Percentiles rank a stretch among this genome's conserved stretches.
These are phyloP conservation scores for Palythoa caribaeorum DNA, from an alignment of 92 coral and sea anemone genomes.

Conservation along the genomic window DNA sequence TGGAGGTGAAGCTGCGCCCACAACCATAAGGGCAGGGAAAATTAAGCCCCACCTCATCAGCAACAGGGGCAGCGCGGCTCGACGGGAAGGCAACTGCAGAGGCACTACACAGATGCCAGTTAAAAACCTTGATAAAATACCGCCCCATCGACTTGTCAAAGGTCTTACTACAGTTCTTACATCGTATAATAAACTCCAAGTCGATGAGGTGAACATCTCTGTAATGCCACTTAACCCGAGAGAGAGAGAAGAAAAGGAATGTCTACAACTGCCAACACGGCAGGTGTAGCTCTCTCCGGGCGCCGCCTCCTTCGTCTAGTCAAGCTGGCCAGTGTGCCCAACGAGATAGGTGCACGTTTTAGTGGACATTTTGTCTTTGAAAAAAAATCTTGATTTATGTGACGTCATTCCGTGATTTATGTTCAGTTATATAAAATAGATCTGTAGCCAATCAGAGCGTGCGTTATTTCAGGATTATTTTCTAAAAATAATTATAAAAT, in stretches of 20 bases:
- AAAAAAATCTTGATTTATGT: too few relatives aligned
- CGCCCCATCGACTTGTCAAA: background rate
- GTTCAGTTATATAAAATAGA: too few relatives aligned
- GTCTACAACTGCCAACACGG: background rate
- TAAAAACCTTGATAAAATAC: background rate
- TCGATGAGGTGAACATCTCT: conserved; percentile 9
- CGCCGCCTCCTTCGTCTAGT: conserved; percentile 2
- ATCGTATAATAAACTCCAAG: background rate
- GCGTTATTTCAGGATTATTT: too few relatives aligned
- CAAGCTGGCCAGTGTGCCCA: conserved; percentile 15
- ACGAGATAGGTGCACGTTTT: too few relatives aligned
- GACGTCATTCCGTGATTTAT: too few relatives aligned
- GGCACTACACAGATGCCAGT: conserved; percentile 1
- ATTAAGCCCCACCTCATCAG: background rate
- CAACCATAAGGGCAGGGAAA: background rate
- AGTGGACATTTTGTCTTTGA: too few relatives aligned
- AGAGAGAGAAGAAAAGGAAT: background rate
- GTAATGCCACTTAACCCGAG: background rate
- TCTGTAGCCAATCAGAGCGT: too few relatives aligned
- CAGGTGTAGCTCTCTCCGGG: background rate
- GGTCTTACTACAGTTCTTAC: background rate
- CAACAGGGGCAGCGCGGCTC: background rate
- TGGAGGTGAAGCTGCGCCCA: background rate
- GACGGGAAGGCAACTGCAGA: background rate
- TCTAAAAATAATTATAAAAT: too few relatives aligned